Conservation (phyloP, 2,888 invertebrate species). For the Cyrtodaria siliqua region DNA sequence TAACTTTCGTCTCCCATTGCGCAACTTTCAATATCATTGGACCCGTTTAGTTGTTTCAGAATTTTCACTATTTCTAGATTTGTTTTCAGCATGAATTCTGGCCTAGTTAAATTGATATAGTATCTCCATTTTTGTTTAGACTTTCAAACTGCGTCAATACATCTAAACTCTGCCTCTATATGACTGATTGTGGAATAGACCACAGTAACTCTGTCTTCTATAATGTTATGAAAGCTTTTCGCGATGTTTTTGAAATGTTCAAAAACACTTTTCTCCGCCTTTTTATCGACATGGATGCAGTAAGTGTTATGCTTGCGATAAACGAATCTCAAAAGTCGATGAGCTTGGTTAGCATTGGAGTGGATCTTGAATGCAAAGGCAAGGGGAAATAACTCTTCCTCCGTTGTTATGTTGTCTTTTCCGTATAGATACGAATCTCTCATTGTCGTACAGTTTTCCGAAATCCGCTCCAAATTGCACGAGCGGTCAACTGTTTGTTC, state of each 20-base stretch:
- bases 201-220: constrained; percentile 67
- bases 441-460: constrained; percentile 49
- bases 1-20: constrained; percentile 38
- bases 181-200: constrained; percentile 65
- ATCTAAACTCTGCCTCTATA: constrained; percentile 68
- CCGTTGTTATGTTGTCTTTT: constrained; percentile 42
- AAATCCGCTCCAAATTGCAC: no score
- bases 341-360: constrained; percentile 72
- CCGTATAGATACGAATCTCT: constrained; percentile 58
- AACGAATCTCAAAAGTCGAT: constrained; percentile 78
- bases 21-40: constrained; percentile 81
- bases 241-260: constrained; percentile 63
- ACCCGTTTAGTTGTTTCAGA: constrained; percentile 80
- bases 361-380: constrained; percentile 79
- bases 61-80: constrained; percentile 83
- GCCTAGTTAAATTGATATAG: constrained; percentile 83
- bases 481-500: no score
- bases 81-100: constrained; percentile 83
- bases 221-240: constrained; percentile 77
- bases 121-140: constrained; percentile 80
- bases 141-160: constrained; percentile 58
- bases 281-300: constrained; percentile 83
- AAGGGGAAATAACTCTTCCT: constrained; percentile 75
- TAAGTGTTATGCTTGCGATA: constrained; percentile 83
- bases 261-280: constrained; percentile 63